A percentile compares a stretch with the other conserved stretches of the same genome.
Evolutionary conservation across 1,140 invertebrate genomes (phyloP).

Genomic region (Triops cancriformis): DNA sequence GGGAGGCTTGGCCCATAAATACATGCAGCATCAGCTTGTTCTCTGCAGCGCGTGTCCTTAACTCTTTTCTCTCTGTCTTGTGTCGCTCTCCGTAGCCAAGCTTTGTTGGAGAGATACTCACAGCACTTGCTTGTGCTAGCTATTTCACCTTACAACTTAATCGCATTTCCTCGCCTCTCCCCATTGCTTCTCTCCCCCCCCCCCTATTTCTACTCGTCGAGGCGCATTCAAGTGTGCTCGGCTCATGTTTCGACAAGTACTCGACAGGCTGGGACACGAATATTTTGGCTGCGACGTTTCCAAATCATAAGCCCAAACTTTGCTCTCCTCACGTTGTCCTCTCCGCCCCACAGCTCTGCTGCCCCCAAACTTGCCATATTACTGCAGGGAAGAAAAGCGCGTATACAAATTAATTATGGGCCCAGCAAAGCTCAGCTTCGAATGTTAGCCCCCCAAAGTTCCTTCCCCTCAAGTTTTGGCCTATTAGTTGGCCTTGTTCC

Average conservation of each 20-base stretch:
- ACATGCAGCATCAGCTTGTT: slow-evolving; percentile 5
- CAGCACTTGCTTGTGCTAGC: neutral
- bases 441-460: neutral
- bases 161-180: neutral
- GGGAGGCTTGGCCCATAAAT: neutral
- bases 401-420: neutral
- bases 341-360: neutral
- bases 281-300: neutral
- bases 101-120: slow-evolving; percentile 2
- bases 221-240: neutral
- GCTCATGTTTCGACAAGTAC: neutral
- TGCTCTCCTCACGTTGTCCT: neutral
- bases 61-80: neutral
- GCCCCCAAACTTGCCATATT: neutral
- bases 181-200: neutral
- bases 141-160: slow-evolving; percentile 1
- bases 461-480: neutral
- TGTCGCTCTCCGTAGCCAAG: neutral
- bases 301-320: slow-evolving; percentile 3
- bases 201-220: neutral
- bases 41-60: neutral
- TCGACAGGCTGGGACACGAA: too few species aligned
- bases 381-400: neutral
- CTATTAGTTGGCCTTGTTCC: neutral
- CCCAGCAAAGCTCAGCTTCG: neutral